These are phyloP conservation scores for Erebia palarica DNA, from an alignment of 2,888 invertebrate species.

Conservation along the genomic window DNA sequence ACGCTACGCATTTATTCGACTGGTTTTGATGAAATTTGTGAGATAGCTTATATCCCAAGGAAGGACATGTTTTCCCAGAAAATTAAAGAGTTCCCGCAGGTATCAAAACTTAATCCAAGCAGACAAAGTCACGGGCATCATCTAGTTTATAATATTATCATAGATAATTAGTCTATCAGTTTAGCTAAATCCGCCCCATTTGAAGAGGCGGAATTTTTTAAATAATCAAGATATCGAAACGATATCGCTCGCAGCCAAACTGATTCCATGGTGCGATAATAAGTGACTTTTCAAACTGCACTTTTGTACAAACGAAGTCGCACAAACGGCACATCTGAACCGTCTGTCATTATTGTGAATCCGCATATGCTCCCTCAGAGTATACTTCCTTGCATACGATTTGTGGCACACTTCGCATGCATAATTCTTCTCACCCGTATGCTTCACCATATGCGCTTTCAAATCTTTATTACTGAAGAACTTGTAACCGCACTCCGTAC, in stretches of 20 bases:
- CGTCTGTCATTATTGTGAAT: conserved; percentile 63
- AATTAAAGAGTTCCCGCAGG: too few relatives aligned
- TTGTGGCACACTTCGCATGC: conserved; percentile 68
- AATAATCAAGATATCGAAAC: conserved; percentile 30
- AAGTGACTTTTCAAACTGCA: conserved; percentile 71
- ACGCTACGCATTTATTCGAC: too few relatives aligned
- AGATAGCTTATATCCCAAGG: too few relatives aligned
- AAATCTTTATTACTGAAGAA: conserved; percentile 80
- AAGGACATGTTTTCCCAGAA: too few relatives aligned
- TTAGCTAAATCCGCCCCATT: too few relatives aligned
- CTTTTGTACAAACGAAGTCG: conserved; percentile 66
- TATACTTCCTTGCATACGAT: conserved; percentile 71
- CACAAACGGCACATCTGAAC: conserved; percentile 65
- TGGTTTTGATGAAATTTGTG: too few relatives aligned
- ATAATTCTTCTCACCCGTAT: conserved; percentile 70
- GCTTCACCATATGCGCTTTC: conserved; percentile 77
- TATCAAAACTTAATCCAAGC: too few relatives aligned
- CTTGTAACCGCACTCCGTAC: conserved; percentile 74
- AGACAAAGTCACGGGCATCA: too few relatives aligned
- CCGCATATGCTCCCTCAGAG: conserved; percentile 65
- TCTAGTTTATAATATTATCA: too few relatives aligned
- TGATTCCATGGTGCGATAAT: conserved; percentile 67
- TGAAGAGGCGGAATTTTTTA: too few relatives aligned
- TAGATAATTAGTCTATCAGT: too few relatives aligned
- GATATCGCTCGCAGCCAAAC: conserved; percentile 64